Evolutionary conservation across 2,888 invertebrate genomes (phyloP).

Genomic region (Melanophora roralis): DNA sequence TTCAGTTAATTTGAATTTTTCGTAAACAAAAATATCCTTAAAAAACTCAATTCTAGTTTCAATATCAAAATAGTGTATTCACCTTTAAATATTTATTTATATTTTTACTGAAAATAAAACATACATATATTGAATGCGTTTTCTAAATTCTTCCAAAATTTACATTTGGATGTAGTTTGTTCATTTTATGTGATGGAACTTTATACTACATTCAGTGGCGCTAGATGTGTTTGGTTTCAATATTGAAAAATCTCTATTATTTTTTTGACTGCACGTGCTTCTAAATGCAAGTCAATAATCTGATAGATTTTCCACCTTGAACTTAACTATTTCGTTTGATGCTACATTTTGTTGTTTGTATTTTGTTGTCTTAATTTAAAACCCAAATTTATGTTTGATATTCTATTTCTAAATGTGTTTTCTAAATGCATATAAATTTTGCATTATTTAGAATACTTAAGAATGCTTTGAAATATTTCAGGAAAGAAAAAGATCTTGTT

Average conservation of each 20-base stretch:
- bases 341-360: too few species aligned
- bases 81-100: slow-evolving; percentile 2
- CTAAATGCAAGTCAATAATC: slow-evolving; percentile 41
- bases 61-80: slow-evolving; percentile 46
- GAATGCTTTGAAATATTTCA: neutral
- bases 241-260: slow-evolving; percentile 16
- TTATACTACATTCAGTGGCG: slow-evolving; percentile 1
- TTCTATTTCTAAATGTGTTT: neutral
- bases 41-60: slow-evolving; percentile 26
- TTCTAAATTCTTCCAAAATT: slow-evolving; percentile 4
- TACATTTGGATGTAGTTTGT: slow-evolving; percentile 14
- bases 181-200: neutral
- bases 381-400: neutral
- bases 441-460: slow-evolving; percentile 35
- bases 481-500: neutral
- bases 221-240: slow-evolving; percentile 22
- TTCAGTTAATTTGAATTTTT: neutral
- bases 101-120: neutral
- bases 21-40: neutral
- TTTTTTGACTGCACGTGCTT: slow-evolving; percentile 14
- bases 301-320: slow-evolving; percentile 19
- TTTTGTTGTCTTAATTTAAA: neutral
- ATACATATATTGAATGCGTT: slow-evolving; percentile 17
- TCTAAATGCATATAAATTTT: slow-evolving; percentile 42
- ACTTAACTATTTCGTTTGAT: slow-evolving; percentile 16